Evolutionary conservation across 2,888 invertebrate genomes (phyloP).

Genomic region (Fragum whitleyi): DNA sequence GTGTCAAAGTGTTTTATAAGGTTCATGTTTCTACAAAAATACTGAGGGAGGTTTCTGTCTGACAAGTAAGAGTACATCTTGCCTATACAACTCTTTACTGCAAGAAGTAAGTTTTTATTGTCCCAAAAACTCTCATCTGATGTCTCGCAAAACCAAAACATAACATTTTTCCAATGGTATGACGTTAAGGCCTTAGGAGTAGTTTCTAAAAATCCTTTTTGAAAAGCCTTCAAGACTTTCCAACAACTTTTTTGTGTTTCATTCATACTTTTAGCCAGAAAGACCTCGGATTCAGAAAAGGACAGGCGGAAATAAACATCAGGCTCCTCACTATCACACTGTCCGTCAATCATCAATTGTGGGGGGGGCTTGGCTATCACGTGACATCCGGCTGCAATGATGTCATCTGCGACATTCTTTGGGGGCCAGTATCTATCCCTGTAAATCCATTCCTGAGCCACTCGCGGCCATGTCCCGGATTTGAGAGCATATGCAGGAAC

Average conservation of each 20-base stretch:
- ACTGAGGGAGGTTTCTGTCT: constrained; percentile 23
- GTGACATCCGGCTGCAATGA: constrained; percentile 33
- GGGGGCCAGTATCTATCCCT: constrained; percentile 44
- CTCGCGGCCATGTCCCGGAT: constrained; percentile 29
- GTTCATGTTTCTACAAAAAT: constrained; percentile 39
- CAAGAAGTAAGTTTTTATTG: constrained; percentile 6
- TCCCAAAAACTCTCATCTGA: constrained; percentile 28
- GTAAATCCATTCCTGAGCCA: constrained; percentile 37
- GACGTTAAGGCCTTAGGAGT: constrained; percentile 34
- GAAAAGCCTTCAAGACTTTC: constrained; percentile 43
- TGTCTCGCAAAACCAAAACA: constrained; percentile 42
- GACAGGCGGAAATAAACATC: constrained; percentile 38
- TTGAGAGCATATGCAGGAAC: constrained; percentile 40
- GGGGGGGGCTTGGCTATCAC: constrained; percentile 35
- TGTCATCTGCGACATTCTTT: constrained; percentile 8
- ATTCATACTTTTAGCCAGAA: constrained; percentile 26
- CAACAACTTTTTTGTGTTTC: constrained; percentile 29
- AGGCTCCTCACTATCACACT: background rate
- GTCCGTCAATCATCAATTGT: background rate
- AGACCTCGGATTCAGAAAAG: constrained; percentile 36
- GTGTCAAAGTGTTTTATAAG: constrained; percentile 25
- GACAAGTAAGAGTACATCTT: constrained; percentile 27
- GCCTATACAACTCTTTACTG: constrained; percentile 5
- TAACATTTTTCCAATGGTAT: constrained; percentile 45
- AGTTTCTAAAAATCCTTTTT: constrained; percentile 33